Conservation (phyloP, 2,113 vertebrate genomes). For the Probosciger aterrimus region DNA sequence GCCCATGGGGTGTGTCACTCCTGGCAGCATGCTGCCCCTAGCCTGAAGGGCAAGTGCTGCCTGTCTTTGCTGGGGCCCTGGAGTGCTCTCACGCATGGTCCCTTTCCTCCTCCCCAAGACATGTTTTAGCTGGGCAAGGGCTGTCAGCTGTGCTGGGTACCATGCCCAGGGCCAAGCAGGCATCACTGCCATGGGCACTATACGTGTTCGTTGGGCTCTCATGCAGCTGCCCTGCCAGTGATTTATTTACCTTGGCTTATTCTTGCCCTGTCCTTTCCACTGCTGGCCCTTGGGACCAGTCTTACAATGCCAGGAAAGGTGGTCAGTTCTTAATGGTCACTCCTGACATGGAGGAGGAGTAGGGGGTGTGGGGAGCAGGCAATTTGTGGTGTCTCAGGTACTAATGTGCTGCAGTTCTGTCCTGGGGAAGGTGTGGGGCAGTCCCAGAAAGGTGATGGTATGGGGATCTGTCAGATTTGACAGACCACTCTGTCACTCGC, state of each 20-base stretch:
- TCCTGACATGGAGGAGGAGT: neutral
- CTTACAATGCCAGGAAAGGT: neutral
- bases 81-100: neutral
- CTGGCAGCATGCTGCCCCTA: neutral
- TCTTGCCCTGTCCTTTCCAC: neutral
- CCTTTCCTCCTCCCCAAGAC: neutral
- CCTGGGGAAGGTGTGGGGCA: neutral
- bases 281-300: neutral
- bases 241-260: neutral
- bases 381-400: rapidly evolving
- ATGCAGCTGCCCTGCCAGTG: neutral
- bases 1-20: neutral
- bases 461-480: slow-evolving; percentile 7
- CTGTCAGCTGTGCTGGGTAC: neutral
- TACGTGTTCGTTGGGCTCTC: neutral
- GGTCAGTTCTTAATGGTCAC: neutral
- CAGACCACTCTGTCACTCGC: neutral
- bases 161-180: neutral
- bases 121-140: rapidly evolving
- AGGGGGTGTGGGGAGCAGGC: neutral
- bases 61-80: neutral
- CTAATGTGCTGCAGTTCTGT: neutral
- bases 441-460: neutral
- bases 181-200: rapidly evolving
- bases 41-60: neutral